Conservation (phyloP, 2,113 vertebrate genomes). For the Prinia subflava region DNA sequence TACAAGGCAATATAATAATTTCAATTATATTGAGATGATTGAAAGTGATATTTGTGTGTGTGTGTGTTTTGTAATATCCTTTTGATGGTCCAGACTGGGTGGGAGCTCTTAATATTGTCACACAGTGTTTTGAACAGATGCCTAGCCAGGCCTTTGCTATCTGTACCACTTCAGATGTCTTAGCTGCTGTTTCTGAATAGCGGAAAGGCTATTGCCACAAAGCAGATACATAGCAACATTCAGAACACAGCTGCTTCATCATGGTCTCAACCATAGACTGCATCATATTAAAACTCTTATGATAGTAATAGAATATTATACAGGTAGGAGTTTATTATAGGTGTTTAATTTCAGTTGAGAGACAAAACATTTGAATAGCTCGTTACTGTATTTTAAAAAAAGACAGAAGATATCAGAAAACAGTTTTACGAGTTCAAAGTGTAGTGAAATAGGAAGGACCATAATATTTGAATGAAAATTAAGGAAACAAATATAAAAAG, state of each 20-base stretch:
- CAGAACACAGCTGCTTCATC: not conserved
- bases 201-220: not conserved
- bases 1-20: not conserved
- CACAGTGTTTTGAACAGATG: not conserved
- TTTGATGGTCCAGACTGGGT: not conserved
- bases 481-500: not conserved
- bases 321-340: not conserved
- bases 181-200: not conserved
- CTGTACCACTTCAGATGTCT: not conserved
- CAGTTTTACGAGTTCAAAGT: not conserved
- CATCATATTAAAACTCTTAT: not conserved
- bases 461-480: not conserved
- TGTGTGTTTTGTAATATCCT: not conserved
- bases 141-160: not conserved
- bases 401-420: not conserved
- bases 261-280: not conserved
- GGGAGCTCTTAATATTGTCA: not conserved
- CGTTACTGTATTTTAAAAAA: not conserved
- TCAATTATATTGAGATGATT: not conserved
- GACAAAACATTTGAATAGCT: not conserved
- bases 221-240: not conserved
- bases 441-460: not conserved
- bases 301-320: not conserved
- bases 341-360: not conserved
- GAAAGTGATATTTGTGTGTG: not conserved